These are phyloP conservation scores for Reticulitermes speratus DNA, from an alignment of 1,140 invertebrate species.

Conservation along the genomic window DNA sequence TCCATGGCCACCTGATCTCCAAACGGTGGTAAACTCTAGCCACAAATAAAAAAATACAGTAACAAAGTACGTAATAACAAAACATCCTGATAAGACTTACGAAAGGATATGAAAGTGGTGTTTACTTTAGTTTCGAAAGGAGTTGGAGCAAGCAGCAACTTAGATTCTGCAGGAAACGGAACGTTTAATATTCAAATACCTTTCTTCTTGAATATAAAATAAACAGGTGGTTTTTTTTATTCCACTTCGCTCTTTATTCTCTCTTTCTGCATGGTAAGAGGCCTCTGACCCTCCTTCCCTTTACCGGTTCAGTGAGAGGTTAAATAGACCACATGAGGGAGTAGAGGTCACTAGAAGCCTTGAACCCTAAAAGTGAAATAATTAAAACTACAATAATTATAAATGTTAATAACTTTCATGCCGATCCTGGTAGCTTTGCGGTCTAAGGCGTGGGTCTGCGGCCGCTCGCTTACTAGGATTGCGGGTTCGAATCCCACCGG, in stretches of 20 bases:
- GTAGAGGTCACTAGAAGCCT: background rate
- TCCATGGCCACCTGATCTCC: background rate
- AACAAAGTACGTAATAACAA: background rate
- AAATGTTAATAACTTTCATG: background rate
- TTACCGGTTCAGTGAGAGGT: background rate
- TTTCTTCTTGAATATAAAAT: slow-evolving; percentile 5
- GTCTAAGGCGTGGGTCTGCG: no score
- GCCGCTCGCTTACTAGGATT: no score
- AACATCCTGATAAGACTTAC: slow-evolving; percentile 12
- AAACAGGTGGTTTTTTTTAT: slow-evolving; percentile 8
- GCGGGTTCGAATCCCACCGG: no score
- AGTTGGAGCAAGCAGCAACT: background rate
- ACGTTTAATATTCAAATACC: background rate
- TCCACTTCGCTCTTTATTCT: background rate
- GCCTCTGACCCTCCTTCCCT: background rate
- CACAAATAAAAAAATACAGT: background rate
- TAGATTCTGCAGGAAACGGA: background rate
- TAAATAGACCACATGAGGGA: background rate
- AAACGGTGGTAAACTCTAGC: background rate
- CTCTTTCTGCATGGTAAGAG: background rate
- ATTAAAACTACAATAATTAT: background rate
- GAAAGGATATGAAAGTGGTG: slow-evolving; percentile 11
- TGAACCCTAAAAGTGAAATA: background rate
- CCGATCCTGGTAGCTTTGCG: no score
- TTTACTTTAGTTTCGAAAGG: background rate